Base-by-base conservation (phyloP, 2,888 invertebrate species). In the Drosophila mimica region DNA sequence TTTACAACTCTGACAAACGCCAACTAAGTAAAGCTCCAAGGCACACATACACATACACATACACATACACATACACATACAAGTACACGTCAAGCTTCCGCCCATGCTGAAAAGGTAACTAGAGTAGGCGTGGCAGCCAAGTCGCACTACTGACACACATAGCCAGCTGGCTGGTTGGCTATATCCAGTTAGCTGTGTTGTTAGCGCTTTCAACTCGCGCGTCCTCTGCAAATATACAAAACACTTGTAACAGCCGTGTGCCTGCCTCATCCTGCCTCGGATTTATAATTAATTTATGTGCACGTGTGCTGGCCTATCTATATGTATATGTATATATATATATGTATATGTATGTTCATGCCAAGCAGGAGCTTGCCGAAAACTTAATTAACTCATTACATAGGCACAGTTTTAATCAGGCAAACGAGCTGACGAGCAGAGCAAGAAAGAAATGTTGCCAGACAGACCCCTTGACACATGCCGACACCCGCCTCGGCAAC, bases 371-470 rank as follows among this genome's bases (percentile, higher is more conserved):
- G 31, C 49, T 54, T 85, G 85, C 81, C 83, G 83, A 87, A 91
- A 92, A 90, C 91, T 92, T 91, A 91, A 91, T 92, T 91, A 91
- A 92, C 92, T 91, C 90, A 91, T 91, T 91, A 91, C 88, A 86
- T 86, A 83, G 81, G 83, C 81, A 88, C 78, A 81, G 76, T 83
- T 84, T 85, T 89, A 85, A 84, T 89, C 85, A 89, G 81, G 70
- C 70, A 84, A 79, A 79, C 81, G 75, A 82, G 74, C 67, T 79
- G 82, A 75, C 75, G 86, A 61, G 74, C 28, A 53, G 33, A 51
- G 52, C 58, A 38, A 28, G 54, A 72, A 68, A 74, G 72, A 76
- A 83, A 73, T 83, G 76, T 13, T 58, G 61, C 54, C 65, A 68
- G 48, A 53, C 63, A 38, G 46, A 15, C 7, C 15, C 70, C 73